Conservation (phyloP, 1,140 invertebrate genomes). For the Glossosoma conforme region DNA sequence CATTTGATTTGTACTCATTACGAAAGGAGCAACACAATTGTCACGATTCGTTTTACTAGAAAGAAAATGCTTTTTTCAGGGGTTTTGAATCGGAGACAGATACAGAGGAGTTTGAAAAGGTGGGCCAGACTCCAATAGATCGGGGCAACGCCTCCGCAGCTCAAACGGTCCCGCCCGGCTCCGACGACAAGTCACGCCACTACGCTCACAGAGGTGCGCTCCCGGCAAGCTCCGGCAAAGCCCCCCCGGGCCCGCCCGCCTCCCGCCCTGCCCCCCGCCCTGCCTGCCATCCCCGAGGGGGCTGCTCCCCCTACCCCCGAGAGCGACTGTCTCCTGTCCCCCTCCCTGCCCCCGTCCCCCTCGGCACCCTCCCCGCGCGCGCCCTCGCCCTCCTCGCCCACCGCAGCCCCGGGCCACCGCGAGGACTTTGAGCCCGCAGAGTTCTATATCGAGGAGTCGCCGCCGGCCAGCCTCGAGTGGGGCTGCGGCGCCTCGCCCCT, state of each 20-base stretch:
- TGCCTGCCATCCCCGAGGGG: conserved; percentile 25
- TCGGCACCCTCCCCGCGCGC: conserved; percentile 33
- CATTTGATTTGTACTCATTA: no score
- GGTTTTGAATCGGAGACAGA: conserved; percentile 76
- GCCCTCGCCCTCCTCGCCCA: conserved; percentile 32
- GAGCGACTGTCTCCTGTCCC: conserved; percentile 27
- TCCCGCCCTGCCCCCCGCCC: conserved; percentile 31
- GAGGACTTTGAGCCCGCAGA: conserved; percentile 72
- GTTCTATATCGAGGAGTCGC: conserved; percentile 82
- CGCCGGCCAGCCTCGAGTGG: conserved; percentile 65
- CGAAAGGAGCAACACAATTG: no score
- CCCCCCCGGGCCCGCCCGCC: conserved; percentile 36
- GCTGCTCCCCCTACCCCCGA: conserved; percentile 1
- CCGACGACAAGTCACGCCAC: no score
- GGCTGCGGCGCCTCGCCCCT: conserved; percentile 39
- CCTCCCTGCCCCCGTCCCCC: conserved; percentile 35
- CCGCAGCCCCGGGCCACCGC: conserved; percentile 36
- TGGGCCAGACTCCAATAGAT: conserved; percentile 57
- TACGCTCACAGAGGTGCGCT: conserved; percentile 40
- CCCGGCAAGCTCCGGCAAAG: conserved; percentile 36
- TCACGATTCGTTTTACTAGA: no score
- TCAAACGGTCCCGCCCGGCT: background rate
- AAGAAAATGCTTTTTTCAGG: conserved; percentile 51
- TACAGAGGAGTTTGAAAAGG: conserved; percentile 77
- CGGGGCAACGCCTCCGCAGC: conserved; percentile 33